Conservation (phyloP, 2,113 vertebrate genomes). For the Otus sunia region DNA sequence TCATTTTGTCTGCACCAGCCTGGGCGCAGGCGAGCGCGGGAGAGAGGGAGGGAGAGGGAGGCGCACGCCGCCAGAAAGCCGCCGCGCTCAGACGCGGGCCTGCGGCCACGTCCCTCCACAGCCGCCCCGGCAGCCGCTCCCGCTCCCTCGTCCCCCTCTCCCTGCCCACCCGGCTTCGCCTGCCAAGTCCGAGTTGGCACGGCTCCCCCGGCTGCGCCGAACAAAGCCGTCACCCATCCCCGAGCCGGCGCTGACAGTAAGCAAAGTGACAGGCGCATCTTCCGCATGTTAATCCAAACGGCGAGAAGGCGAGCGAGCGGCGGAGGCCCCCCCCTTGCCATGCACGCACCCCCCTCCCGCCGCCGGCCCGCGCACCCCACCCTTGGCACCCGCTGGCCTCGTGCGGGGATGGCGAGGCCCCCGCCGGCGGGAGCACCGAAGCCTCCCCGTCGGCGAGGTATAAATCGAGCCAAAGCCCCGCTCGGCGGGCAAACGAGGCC, state of each 20-base stretch:
- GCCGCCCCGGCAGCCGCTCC: constrained; percentile 49
- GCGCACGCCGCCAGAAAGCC: neutral
- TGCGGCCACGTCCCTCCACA: constrained; percentile 54
- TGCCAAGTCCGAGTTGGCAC: constrained; percentile 70
- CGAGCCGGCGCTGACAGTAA: constrained; percentile 63
- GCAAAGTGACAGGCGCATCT: constrained; percentile 73
- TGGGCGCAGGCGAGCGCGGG: constrained; percentile 19
- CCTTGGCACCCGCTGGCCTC: constrained; percentile 44
- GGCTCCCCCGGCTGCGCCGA: constrained; percentile 54
- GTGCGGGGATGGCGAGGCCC: neutral
- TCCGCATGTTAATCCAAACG: constrained; percentile 68
- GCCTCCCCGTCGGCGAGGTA: constrained; percentile 14
- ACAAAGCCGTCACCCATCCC: constrained; percentile 71
- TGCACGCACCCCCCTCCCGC: neutral
- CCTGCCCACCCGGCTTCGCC: constrained; percentile 55
- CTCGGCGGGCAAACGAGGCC: constrained; percentile 58
- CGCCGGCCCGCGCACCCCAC: neutral
- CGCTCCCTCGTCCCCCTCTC: constrained; percentile 32
- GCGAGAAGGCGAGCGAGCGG: neutral
- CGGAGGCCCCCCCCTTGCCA: neutral
- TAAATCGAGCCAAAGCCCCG: constrained; percentile 23
- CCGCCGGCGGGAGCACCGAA: neutral
- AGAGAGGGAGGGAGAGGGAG: constrained; percentile 23
- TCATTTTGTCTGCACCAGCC: constrained; percentile 66
- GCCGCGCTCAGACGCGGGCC: constrained; percentile 38